Evolutionary conservation across 2,797 vertebrate genomes (phyloP), one percentile per base, ranked within the genome.

Genomic region (Brachymystax lenok): DNA sequence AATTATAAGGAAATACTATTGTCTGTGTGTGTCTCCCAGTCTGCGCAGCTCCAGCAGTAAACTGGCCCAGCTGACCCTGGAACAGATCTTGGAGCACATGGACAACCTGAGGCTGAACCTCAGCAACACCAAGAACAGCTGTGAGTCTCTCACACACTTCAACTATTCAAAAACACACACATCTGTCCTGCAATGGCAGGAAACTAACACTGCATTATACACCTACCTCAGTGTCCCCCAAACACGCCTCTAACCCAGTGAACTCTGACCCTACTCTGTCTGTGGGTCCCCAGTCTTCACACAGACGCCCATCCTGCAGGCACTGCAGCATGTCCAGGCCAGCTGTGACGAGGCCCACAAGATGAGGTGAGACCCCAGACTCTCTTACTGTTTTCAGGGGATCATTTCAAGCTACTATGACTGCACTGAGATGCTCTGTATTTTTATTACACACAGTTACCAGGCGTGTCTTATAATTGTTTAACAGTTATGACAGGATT

Each of bases 281-380:
- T 78, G 46, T 71, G 13, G 74, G 46, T 79, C 14, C 74, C 4
- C 83, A 94, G 94, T 95, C 80, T 95, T 95, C 86, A 89, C 88
- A 40, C 94, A 95, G 90, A 95, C 94, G 0, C 94, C 94, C 13
- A 94, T 95, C 76, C 93, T 95, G 61, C 94, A 95, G 87, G 93
- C 94, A 14, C 91, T 99, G 69, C 97, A 98, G 88, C 97, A 99
- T 0, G 97, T 98, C 73, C 97, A 99, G 92, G 97, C 97, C 24
- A 99, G 97, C 94, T 99, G 97, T 6, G 97, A 99, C 0, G 97
- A 98, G 74, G 95, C 95, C 0, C 97, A 98, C 91, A 99, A 99
- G 86, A 98, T 98, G 96, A 98, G 97, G 97, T 97, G 66, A 92
- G 92, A 46, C 7, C 3, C 52, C 3, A 40, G 50, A 12, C 10